Conservation (phyloP, 2,888 invertebrate species). For the Selenia dentaria region DNA sequence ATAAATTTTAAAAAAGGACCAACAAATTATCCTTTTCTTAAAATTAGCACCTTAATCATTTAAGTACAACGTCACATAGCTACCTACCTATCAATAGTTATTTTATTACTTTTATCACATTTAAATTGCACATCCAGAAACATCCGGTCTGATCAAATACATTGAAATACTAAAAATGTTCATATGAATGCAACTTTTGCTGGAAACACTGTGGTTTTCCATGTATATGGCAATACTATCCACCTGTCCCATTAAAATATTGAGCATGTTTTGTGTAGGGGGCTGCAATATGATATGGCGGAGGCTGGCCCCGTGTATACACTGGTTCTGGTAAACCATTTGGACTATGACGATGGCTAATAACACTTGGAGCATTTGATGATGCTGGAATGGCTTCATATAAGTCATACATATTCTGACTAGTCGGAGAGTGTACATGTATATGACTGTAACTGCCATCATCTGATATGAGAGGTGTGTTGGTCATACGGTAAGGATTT, state of each 20-base stretch:
- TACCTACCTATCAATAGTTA: slow-evolving; percentile 50
- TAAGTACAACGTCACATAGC: slow-evolving; percentile 55
- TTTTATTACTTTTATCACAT: slow-evolving; percentile 71
- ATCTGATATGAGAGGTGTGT: slow-evolving; percentile 76
- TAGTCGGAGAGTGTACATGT: slow-evolving; percentile 70
- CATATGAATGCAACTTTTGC: slow-evolving; percentile 40
- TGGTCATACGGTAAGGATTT: slow-evolving; percentile 79
- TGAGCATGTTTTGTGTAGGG: slow-evolving; percentile 92
- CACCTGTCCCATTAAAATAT: slow-evolving; percentile 84
- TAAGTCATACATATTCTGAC: slow-evolving; percentile 78
- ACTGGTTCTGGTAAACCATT: slow-evolving; percentile 65
- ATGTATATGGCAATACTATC: slow-evolving; percentile 59
- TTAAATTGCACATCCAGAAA: slow-evolving; percentile 77
- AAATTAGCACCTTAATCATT: slow-evolving; percentile 71
- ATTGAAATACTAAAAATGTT: slow-evolving; percentile 49
- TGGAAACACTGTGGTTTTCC: slow-evolving; percentile 49
- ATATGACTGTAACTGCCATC: slow-evolving; percentile 78
- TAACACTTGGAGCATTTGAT: slow-evolving; percentile 68
- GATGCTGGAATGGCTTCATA: slow-evolving; percentile 74
- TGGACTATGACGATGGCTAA: slow-evolving; percentile 71
- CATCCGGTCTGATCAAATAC: slow-evolving; percentile 45
- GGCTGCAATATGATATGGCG: slow-evolving; percentile 94
- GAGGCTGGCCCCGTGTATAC: slow-evolving; percentile 85
- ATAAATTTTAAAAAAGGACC: slow-evolving; percentile 31
- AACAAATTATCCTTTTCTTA: slow-evolving; percentile 30